Evolutionary conservation across 2,797 vertebrate species (phyloP).

Genomic region (Alcedo atthis): DNA sequence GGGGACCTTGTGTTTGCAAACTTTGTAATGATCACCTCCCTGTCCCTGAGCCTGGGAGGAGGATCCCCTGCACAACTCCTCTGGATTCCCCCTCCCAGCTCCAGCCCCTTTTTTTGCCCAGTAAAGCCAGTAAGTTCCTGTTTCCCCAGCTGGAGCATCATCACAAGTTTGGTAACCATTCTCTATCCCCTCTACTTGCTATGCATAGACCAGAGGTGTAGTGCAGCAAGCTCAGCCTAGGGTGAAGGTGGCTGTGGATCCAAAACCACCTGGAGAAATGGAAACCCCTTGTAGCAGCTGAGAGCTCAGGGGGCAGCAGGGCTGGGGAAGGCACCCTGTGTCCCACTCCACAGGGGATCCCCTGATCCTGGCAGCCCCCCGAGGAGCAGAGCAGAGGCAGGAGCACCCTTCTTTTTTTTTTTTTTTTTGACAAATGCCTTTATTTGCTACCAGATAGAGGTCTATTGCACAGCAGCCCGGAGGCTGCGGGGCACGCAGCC

Average conservation of each 20-base stretch:
- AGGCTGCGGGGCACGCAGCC: not conserved
- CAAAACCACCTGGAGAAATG: not conserved
- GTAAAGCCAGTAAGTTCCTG: not conserved
- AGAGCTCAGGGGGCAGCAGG: not conserved
- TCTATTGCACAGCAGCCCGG: conserved; percentile 44
- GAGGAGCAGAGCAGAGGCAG: not conserved
- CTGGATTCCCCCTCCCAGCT: not conserved
- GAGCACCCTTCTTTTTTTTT: not conserved
- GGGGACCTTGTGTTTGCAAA: not conserved
- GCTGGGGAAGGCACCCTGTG: not conserved
- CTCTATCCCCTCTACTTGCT: not conserved
- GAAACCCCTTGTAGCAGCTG: not conserved
- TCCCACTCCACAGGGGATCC: not conserved
- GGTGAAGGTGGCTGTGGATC: rapidly evolving
- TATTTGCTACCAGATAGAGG: conserved; percentile 70
- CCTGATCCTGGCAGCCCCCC: not conserved
- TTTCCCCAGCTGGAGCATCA: not conserved
- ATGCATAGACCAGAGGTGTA: not conserved
- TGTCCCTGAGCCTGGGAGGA: not conserved
- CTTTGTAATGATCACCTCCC: not conserved
- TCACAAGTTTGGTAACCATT: rapidly evolving
- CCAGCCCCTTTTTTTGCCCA: not conserved
- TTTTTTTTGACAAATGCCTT: conserved; percentile 71
- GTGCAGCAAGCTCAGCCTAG: not conserved
- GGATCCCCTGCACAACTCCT: not conserved